These are phyloP conservation scores for Cettia cetti DNA, from an alignment of 2,113 vertebrate species.

Conservation along the genomic window DNA sequence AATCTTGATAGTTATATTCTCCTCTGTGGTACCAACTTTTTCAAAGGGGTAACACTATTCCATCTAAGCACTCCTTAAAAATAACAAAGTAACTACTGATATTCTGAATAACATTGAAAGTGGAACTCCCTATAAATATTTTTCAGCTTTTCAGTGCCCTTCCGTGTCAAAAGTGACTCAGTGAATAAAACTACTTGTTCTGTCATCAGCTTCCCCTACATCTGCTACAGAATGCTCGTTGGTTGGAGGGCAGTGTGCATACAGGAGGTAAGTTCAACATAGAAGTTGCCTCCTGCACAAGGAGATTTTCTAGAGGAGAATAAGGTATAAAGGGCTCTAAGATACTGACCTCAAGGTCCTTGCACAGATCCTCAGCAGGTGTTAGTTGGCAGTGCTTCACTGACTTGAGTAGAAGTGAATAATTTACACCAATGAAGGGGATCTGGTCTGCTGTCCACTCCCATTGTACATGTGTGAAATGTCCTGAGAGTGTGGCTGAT, in stretches of 20 bases:
- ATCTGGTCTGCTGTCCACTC: background rate
- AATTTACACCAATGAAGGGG: background rate
- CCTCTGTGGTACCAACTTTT: background rate
- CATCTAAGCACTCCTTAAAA: background rate
- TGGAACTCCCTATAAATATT: slow-evolving; percentile 4
- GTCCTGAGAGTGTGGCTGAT: background rate
- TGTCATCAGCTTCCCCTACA: background rate
- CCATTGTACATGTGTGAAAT: background rate
- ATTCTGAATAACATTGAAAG: background rate
- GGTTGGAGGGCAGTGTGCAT: background rate
- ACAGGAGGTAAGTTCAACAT: background rate
- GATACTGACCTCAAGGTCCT: background rate
- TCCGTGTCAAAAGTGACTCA: background rate
- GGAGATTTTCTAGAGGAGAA: background rate
- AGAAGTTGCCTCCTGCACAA: background rate
- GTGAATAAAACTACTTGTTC: slow-evolving; percentile 29
- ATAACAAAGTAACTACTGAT: background rate
- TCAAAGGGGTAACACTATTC: background rate
- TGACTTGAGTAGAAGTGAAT: background rate
- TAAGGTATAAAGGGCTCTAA: background rate
- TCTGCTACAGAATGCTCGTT: slow-evolving; percentile 2
- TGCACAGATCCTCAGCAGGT: background rate
- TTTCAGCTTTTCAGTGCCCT: slow-evolving; percentile 16
- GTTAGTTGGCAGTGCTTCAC: background rate
- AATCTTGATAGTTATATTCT: background rate